Evolutionary conservation across 2,888 invertebrate species (phyloP).

Genomic region (Ctenicera cuprea): DNA sequence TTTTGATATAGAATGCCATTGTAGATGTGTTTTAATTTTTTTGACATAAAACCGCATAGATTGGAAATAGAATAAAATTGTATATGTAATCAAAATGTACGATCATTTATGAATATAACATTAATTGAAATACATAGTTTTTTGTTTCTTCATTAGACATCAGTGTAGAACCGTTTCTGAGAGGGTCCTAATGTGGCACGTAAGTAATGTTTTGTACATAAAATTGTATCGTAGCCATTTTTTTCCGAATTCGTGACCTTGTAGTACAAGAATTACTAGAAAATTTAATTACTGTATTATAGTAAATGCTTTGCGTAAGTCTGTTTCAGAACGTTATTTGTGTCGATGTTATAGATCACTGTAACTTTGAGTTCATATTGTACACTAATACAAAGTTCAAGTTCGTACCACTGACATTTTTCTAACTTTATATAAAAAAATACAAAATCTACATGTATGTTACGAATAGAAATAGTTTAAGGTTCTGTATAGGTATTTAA

Average conservation of each 20-base stretch:
- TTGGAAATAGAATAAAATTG: conserved; percentile 37
- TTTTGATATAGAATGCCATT: conserved; percentile 53
- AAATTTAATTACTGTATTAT: conserved; percentile 24
- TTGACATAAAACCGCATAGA: conserved; percentile 46
- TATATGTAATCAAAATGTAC: conserved; percentile 51
- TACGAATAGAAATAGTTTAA: conserved; percentile 50
- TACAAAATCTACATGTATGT: conserved; percentile 48
- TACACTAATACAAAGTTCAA: conserved; percentile 37
- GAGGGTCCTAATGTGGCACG: conserved; percentile 33
- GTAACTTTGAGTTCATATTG: conserved; percentile 31
- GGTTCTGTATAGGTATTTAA: conserved; percentile 51
- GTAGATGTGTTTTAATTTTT: conserved; percentile 46
- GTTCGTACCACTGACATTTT: conserved; percentile 49
- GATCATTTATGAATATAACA: conserved; percentile 49
- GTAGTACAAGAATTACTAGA: conserved; percentile 40
- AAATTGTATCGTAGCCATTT: conserved; percentile 32
- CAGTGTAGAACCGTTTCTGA: conserved; percentile 12
- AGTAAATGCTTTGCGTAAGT: neutral
- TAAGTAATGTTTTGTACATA: conserved; percentile 51
- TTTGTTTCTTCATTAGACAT: conserved; percentile 35
- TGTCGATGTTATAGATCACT: conserved; percentile 23
- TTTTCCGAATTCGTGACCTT: conserved; percentile 7
- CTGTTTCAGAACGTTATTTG: conserved; percentile 15
- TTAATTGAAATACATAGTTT: conserved; percentile 39
- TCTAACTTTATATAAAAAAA: conserved; percentile 53